Evolutionary conservation across 2,888 invertebrate genomes (phyloP), one percentile per base, ranked within the genome.

Genomic region (Harpagoxenus sublaevis): DNA sequence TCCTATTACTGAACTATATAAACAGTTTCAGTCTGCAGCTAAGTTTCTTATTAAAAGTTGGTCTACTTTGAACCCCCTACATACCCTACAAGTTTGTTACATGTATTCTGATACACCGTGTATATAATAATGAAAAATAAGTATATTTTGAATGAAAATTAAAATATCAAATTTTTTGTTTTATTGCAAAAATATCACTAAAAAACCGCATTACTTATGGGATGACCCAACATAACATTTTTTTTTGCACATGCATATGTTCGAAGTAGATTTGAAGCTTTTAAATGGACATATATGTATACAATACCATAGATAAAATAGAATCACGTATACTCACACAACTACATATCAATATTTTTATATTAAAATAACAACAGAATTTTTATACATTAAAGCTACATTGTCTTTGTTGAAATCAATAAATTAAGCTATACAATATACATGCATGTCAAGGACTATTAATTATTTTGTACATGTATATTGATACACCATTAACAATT

Each of bases 401-500:
- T 79, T 60, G 57, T 60, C 45, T 70, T 70, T 45, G 79, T 51
- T 70, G 31, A 31, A 51, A 31, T 12, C 9, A 31, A 28, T 9
- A 31, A 28, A 55, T 75, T n/a, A 75, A 62, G 12, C n/a, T 31
- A 0, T n/a, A 60, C n/a, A 23, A 23, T 23, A 12, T 12, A 35
- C 35, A 0, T 35, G 28, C 39, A 42, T 35, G 42, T 28, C 53
- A 45, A 42, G 15, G n/a, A 66, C 15, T 4, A 71, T 79, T 60
- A 79, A 71, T 71, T 71, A 79, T 35, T 71, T 70, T 12, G 28
- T 31, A 28, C 15, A 42, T 35, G 6, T 35, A n/a, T 48, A 70
- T 71, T 8, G 35, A 79, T 35, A 18, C 18, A 57, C 8, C 8
- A 57, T 57, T 18, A 79, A 78, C 42, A 68, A 70, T 60, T 57